A percentile compares a stretch with the other conserved stretches of the same genome.
phyloP scores from a whole-genome alignment of 2,888 invertebrate species.

The Xestia rhomboidea region DNA sequence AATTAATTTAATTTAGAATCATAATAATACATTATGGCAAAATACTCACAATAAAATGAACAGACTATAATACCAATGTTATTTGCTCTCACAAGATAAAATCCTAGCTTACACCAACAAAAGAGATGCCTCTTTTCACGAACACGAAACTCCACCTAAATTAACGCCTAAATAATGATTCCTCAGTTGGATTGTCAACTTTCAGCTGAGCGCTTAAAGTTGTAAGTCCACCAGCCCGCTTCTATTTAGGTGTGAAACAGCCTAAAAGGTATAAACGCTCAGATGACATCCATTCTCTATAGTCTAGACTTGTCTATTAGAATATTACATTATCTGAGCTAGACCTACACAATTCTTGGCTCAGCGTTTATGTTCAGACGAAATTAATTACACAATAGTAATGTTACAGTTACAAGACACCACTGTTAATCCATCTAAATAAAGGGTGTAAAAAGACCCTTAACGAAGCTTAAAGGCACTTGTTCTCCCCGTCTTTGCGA shows the following conservation, averaged over 20 bases:
- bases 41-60: background rate
- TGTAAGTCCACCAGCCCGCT: background rate
- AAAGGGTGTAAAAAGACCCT: no score
- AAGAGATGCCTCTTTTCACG: background rate
- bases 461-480: no score
- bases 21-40: background rate
- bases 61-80: background rate
- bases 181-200: background rate
- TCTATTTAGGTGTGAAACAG: background rate
- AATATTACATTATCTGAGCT: conserved; percentile 23
- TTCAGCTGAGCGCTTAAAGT: background rate
- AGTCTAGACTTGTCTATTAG: conserved; percentile 32
- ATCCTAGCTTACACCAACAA: background rate
- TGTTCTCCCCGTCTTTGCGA: no score
- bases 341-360: background rate
- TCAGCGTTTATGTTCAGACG: background rate
- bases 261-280: background rate
- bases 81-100: conserved; percentile 15
- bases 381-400: conserved; percentile 6
- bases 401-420: conserved; percentile 23
- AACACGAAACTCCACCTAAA: background rate
- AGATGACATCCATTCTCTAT: background rate
- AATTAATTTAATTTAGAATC: no score
- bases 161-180: background rate
- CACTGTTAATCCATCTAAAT: background rate